These are phyloP conservation scores for Drosophila bifasciata DNA, from an alignment of 1,140 invertebrate species.

Conservation along the genomic window DNA sequence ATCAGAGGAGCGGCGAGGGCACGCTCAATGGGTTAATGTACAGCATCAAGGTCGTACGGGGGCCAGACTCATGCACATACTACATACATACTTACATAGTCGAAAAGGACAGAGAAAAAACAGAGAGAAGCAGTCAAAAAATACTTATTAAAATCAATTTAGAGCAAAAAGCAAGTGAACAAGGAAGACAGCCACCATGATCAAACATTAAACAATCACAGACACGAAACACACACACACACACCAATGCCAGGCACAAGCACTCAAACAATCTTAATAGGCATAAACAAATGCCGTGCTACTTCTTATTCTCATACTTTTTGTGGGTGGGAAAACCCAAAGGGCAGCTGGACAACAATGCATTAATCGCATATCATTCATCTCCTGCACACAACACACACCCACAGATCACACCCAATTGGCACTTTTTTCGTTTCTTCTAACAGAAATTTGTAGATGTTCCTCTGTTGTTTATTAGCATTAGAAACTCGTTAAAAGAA, in stretches of 20 bases:
- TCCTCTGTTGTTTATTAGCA: slow-evolving; percentile 42
- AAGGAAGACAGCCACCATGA: slow-evolving; percentile 46
- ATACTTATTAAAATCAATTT: slow-evolving; percentile 80
- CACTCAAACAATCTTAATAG: slow-evolving; percentile 23
- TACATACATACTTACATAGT: slow-evolving; percentile 35
- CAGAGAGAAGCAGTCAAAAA: slow-evolving; percentile 47
- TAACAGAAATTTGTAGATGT: slow-evolving; percentile 27
- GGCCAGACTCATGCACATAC: slow-evolving; percentile 45
- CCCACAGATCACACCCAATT: slow-evolving; percentile 33
- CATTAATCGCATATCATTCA: slow-evolving; percentile 37
- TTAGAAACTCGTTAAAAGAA: slow-evolving; percentile 14
- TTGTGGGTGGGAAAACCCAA: slow-evolving; percentile 66
- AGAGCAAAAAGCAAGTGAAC: slow-evolving; percentile 53
- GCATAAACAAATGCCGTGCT: slow-evolving; percentile 61
- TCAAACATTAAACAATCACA: slow-evolving; percentile 57
- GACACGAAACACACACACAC: slow-evolving; percentile 20
- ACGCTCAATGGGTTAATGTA: slow-evolving; percentile 80
- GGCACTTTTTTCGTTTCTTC: slow-evolving; percentile 54
- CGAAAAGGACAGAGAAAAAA: slow-evolving; percentile 4
- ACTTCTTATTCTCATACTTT: slow-evolving; percentile 35
- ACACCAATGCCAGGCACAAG: not conserved
- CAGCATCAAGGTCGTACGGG: slow-evolving; percentile 75
- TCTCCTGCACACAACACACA: slow-evolving; percentile 2
- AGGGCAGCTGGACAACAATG: slow-evolving; percentile 67
- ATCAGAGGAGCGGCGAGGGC: slow-evolving; percentile 25